Percentiles rank a stretch among this genome's conserved stretches.
phyloP scores from a whole-genome alignment of 2,113 vertebrate species.

The Rousettus leschenaultii region DNA sequence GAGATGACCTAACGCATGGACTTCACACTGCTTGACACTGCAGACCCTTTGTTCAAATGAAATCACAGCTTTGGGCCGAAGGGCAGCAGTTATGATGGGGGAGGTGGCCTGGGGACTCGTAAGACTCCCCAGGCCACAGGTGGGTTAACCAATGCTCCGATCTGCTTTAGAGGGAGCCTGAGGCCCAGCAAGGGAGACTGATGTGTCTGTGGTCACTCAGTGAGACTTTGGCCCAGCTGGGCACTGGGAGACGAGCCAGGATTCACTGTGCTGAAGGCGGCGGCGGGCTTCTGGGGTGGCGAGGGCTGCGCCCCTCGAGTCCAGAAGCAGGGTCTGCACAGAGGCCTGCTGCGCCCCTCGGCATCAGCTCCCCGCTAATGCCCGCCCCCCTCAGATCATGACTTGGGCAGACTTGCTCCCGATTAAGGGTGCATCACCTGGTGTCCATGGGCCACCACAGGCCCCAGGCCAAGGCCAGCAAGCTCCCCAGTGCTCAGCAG shows the following conservation, averaged over 20 bases:
- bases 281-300: background rate
- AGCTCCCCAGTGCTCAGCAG: background rate
- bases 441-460: accelerated
- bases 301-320: background rate
- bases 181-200: background rate
- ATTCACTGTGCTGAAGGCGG: accelerated
- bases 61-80: background rate
- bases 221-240: background rate
- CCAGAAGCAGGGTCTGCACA: background rate
- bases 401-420: background rate
- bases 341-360: background rate
- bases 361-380: accelerated
- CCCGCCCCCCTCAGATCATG: accelerated
- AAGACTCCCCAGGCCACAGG: background rate
- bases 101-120: too few relatives aligned
- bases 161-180: background rate
- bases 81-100: background rate
- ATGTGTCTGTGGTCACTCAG: background rate
- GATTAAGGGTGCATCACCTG: background rate
- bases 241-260: background rate
- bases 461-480: background rate
- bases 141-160: background rate
- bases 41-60: background rate
- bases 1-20: too few relatives aligned
- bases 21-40: accelerated